Percentiles rank a stretch among this genome's conserved stretches.
Conservation (phyloP, 2,113 vertebrate genomes). For the Ramphastos sulfuratus region DNA sequence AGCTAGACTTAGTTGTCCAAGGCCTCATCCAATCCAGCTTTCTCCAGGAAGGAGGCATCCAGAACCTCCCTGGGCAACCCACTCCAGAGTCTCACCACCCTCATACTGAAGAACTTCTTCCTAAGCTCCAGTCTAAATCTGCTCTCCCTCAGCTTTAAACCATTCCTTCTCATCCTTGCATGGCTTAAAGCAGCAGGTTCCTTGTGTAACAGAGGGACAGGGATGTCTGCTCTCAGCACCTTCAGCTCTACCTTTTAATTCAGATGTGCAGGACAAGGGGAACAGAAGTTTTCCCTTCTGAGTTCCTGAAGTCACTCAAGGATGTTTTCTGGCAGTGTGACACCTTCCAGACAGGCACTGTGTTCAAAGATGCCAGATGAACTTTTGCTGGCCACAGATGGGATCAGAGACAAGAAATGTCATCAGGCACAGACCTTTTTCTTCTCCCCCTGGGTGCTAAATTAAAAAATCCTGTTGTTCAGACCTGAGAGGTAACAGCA, state of each 20-base stretch:
- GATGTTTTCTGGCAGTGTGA: neutral
- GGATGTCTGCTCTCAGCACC: neutral
- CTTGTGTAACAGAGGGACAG: neutral
- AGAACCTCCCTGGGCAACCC: no score
- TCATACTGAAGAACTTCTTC: no score
- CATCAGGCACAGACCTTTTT: neutral
- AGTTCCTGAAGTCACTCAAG: fast-evolving
- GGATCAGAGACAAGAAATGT: neutral
- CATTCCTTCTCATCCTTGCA: neutral
- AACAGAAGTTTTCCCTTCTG: neutral
- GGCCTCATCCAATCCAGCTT: no score
- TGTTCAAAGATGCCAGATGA: neutral
- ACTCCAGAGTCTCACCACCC: no score
- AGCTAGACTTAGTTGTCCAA: no score
- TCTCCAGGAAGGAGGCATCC: no score
- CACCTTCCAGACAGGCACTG: neutral
- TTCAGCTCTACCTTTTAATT: neutral
- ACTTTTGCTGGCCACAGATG: neutral
- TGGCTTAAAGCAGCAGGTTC: neutral
- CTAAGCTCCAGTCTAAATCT: no score
- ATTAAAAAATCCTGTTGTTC: neutral
- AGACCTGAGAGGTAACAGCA: neutral
- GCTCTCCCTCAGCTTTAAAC: no score
- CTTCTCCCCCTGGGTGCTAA: neutral
- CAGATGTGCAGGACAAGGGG: neutral